Base-by-base conservation (phyloP, 2,113 vertebrate genomes). In the Eira barbara region DNA sequence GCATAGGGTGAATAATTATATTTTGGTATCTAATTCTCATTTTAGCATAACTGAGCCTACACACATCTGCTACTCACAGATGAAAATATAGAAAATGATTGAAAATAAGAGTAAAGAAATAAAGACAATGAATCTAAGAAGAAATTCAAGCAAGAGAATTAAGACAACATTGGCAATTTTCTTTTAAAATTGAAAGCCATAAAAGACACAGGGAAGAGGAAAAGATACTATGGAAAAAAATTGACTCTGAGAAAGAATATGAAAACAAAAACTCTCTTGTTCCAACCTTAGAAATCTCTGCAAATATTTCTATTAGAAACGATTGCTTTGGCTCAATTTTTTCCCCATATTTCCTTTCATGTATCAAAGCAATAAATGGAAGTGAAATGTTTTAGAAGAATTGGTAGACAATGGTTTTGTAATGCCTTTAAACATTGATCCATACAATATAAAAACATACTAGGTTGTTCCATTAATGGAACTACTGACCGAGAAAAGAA, bases 31-130 rank as follows among this genome's bases (percentile, higher is more conserved):
- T 94, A 97, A 95, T 69, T 96, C 93, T 97, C 96, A 57, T 90
- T 91, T 92, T 93, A 96, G 84, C 59, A 83, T 85, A 89, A 93
- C 73, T 96, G 47, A 93, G 79, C 95, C 93, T 95, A 97, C 73
- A 85, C 47, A 93, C 78, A 97, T 95, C 85, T 95, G 89, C 73
- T 96, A 55, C 59, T 97, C 86, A 82, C 52, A 89, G 84, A 96
- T 27, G 42, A 91, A 95, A 97, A 96, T 79, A 94, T 42, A 90
- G 79, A 97, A 97, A 96, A 88, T 78, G 10, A 88, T 95, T 93
- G 84, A 95, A 97, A 98, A 94, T 91, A 94, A 61, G 17, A 88
- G 74, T 61, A 94, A 94, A 36, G 9, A 84, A 91, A 94, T 82
- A 12, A 63, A 84, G 85, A 92, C 91, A 97, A 84, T 5, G 36